phyloP scores from a whole-genome alignment of 2,797 vertebrate genomes.

The Oceanodroma leucorhoa region DNA sequence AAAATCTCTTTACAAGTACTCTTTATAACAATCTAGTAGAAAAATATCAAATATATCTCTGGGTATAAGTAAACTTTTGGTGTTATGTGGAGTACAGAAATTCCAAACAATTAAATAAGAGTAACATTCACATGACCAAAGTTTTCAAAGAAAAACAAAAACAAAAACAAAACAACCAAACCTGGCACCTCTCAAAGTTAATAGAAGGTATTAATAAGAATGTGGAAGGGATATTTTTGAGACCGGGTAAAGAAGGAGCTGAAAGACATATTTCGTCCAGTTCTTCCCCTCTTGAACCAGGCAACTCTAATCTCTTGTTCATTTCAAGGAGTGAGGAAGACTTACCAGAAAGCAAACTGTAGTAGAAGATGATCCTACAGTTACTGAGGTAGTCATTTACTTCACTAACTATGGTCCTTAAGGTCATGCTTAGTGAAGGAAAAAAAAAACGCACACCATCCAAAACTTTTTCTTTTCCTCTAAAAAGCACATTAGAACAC shows the following conservation, averaged over 20 bases:
- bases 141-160: neutral
- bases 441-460: neutral
- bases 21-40: neutral
- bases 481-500: neutral
- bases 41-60: neutral
- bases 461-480: neutral
- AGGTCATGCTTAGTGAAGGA: neutral
- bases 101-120: neutral
- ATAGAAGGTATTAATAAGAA: neutral
- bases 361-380: neutral
- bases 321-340: neutral
- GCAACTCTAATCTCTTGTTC: neutral
- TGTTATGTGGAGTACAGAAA: neutral
- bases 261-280: neutral
- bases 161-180: neutral
- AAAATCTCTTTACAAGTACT: neutral
- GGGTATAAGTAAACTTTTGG: neutral
- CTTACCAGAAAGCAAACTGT: neutral
- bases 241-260: neutral
- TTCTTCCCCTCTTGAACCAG: neutral
- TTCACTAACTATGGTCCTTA: neutral
- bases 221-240: neutral
- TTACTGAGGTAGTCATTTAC: neutral
- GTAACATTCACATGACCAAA: neutral
- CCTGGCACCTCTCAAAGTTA: neutral